A percentile compares a stretch with the other conserved stretches of the same genome.
phyloP scores from a whole-genome alignment of 1,140 invertebrate species.

The Proales similis region DNA sequence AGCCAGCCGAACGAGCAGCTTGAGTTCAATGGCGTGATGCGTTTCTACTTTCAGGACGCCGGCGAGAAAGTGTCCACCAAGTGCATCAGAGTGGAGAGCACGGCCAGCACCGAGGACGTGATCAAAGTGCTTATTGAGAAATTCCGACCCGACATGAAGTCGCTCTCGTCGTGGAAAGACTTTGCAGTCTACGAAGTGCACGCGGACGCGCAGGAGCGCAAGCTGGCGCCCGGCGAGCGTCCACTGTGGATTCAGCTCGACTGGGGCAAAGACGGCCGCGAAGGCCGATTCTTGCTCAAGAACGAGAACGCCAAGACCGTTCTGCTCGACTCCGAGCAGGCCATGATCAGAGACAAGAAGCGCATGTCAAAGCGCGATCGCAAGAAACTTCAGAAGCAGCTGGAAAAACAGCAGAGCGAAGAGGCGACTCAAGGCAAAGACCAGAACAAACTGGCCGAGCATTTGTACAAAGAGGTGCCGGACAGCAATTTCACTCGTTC shows the following conservation, averaged over 20 bases:
- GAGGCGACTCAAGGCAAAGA: constrained; percentile 85
- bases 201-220: constrained; percentile 87
- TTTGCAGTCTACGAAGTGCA: constrained; percentile 74
- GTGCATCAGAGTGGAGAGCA: constrained; percentile 91
- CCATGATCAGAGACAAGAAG: constrained; percentile 70
- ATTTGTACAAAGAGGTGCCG: constrained; percentile 67
- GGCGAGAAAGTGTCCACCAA: constrained; percentile 97
- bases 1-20: constrained; percentile 95
- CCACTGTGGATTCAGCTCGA: constrained; percentile 94
- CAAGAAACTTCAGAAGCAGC: constrained; percentile 93
- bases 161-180: constrained; percentile 59
- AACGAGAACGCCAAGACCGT: constrained; percentile 61
- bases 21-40: constrained; percentile 97
- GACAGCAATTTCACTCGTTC: constrained; percentile 95
- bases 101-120: constrained; percentile 84
- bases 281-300: constrained; percentile 87
- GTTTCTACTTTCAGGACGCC: constrained; percentile 89
- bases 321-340: constrained; percentile 41
- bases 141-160: constrained; percentile 97
- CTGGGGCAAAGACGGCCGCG: constrained; percentile 95
- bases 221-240: constrained; percentile 78
- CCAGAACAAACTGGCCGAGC: constrained; percentile 50
- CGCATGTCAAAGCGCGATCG: constrained; percentile 90
- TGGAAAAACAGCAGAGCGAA: constrained; percentile 86
- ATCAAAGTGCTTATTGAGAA: constrained; percentile 95